phyloP scores from a whole-genome alignment of 2,888 invertebrate species.

The Molanna angustata region DNA sequence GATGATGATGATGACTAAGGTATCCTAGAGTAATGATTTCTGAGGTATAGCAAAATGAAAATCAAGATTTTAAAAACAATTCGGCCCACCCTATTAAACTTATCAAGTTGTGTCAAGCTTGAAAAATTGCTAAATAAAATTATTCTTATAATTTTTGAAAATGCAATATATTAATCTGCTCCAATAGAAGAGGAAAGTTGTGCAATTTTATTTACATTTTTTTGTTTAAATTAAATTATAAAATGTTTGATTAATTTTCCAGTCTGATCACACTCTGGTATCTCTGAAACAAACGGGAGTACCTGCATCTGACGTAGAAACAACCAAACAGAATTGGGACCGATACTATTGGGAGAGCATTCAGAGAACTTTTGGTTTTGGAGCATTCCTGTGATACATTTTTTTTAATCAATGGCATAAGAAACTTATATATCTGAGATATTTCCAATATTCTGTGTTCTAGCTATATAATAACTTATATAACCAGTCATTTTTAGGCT shows the following conservation, averaged over 20 bases:
- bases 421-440: no score
- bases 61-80: no score
- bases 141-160: not conserved
- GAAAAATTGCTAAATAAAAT: no score
- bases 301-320: constrained; percentile 74
- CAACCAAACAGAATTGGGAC: constrained; percentile 86
- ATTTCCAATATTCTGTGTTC: no score
- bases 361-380: constrained; percentile 89
- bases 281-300: constrained; percentile 79
- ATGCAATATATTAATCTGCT: not conserved
- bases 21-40: no score
- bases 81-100: no score
- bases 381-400: constrained; percentile 60
- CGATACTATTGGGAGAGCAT: constrained; percentile 95
- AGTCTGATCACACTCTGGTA: constrained; percentile 85
- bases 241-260: constrained; percentile 35
- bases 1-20: no score
- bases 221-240: not conserved
- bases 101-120: no score
- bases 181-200: not conserved
- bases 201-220: no score
- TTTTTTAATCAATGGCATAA: not conserved
- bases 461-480: no score
- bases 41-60: no score
- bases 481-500: no score